These are phyloP conservation scores for Hesperophylax magnus DNA, from an alignment of 1,140 invertebrate genomes.

Conservation along the genomic window DNA sequence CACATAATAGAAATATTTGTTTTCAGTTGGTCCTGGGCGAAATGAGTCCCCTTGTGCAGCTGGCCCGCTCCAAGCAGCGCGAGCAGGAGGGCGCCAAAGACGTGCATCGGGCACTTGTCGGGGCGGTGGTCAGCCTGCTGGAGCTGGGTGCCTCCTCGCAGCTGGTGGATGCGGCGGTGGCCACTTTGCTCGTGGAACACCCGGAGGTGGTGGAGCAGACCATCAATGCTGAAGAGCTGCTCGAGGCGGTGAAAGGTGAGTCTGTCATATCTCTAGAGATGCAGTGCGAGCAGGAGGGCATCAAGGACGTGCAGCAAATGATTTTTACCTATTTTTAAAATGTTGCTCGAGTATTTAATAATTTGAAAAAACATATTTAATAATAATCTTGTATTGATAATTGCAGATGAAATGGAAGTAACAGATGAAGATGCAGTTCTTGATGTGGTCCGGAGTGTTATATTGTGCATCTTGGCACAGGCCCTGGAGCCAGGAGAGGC, in stretches of 20 bases:
- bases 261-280: too few relatives aligned
- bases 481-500: background rate
- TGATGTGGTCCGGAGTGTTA: background rate
- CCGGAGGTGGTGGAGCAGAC: conserved; percentile 14
- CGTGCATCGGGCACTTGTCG: background rate
- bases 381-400: background rate
- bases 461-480: conserved; percentile 14
- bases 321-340: too few relatives aligned
- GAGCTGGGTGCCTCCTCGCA: conserved; percentile 20
- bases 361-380: too few relatives aligned
- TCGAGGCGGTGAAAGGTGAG: conserved; percentile 6
- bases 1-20: too few relatives aligned
- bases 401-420: conserved; percentile 21
- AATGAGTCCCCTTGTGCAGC: conserved; percentile 8
- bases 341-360: too few relatives aligned
- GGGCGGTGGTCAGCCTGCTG: conserved; percentile 33
- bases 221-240: background rate
- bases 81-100: background rate
- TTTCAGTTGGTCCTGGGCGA: conserved; percentile 25
- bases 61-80: background rate
- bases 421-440: background rate
- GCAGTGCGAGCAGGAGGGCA: background rate
- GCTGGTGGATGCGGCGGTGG: conserved; percentile 42
- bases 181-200: conserved; percentile 34
- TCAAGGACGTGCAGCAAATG: too few relatives aligned